A percentile compares a stretch with the other conserved stretches of the same genome.
Conservation (phyloP, 2,113 vertebrate genomes). For the Sinocyclocheilus anophthalmus region DNA sequence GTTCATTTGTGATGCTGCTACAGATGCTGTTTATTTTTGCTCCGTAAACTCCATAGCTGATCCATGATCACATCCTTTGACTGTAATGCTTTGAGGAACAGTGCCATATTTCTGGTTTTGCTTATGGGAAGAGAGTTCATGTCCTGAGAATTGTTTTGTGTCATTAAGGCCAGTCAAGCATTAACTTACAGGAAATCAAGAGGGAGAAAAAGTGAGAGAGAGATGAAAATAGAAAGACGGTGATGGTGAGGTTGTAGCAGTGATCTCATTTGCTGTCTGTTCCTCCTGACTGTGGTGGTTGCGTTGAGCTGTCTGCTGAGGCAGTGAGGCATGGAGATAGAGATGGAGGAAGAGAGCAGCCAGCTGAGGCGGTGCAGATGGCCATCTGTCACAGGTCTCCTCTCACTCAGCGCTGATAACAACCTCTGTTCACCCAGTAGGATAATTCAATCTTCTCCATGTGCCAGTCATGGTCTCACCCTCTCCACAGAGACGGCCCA, state of each 20-base stretch:
- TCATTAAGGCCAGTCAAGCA: background rate
- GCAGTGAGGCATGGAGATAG: conserved; percentile 14
- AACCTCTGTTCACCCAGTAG: conserved; percentile 36
- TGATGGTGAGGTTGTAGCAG: conserved; percentile 15
- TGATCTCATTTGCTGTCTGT: conserved; percentile 4
- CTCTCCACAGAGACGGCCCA: background rate
- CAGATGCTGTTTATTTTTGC: background rate
- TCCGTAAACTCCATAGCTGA: background rate
- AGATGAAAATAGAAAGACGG: background rate
- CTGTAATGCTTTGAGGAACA: background rate
- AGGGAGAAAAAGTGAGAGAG: background rate
- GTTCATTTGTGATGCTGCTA: background rate
- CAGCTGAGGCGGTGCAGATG: conserved; percentile 31
- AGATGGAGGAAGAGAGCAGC: conserved; percentile 19
- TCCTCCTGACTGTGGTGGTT: background rate
- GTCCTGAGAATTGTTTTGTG: background rate
- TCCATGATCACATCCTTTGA: background rate
- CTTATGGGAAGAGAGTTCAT: background rate
- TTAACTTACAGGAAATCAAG: background rate
- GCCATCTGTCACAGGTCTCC: conserved; percentile 12
- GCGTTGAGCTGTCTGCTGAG: conserved; percentile 18
- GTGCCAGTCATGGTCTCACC: background rate
- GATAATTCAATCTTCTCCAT: conserved; percentile 40
- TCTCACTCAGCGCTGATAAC: conserved; percentile 35
- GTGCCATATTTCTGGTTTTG: background rate